Conservation (phyloP, 2,888 invertebrate genomes). For the Nymphalis urticae region DNA sequence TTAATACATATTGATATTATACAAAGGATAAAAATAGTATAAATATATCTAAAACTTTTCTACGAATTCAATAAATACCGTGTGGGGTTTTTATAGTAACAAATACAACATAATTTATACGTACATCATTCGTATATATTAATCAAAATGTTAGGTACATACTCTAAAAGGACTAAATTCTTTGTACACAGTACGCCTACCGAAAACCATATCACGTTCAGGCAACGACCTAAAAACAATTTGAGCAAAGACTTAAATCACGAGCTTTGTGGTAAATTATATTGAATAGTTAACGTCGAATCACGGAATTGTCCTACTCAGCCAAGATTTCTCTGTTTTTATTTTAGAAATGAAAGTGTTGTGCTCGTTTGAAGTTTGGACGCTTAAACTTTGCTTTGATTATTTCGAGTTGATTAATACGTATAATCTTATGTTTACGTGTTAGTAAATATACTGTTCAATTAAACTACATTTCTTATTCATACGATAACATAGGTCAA, state of each 20-base stretch:
- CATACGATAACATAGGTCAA: neutral
- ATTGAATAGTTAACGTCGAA: slow-evolving; percentile 50
- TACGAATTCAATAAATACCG: no score
- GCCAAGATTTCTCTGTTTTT: slow-evolving; percentile 55
- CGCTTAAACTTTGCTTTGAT: slow-evolving; percentile 33
- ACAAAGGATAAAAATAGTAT: no score
- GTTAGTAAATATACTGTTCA: neutral
- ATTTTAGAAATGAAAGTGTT: slow-evolving; percentile 47
- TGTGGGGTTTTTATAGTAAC: no score
- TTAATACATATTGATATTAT: no score
- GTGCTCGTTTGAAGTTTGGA: slow-evolving; percentile 38
- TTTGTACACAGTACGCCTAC: slow-evolving; percentile 48
- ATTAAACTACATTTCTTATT: slow-evolving; percentile 7
- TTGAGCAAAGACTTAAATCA: slow-evolving; percentile 39
- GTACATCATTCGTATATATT: no score
- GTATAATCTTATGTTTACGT: slow-evolving; percentile 8
- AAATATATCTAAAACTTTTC: no score
- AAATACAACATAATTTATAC: no score
- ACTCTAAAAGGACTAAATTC: slow-evolving; percentile 32
- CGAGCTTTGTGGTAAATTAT: slow-evolving; percentile 50
- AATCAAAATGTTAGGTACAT: no score
- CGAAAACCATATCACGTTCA: slow-evolving; percentile 64
- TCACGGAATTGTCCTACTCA: slow-evolving; percentile 55
- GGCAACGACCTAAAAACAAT: slow-evolving; percentile 54
- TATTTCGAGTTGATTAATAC: slow-evolving; percentile 17